Base-by-base conservation (phyloP, 2,797 vertebrate genomes). In the Epinephelus coioides region DNA sequence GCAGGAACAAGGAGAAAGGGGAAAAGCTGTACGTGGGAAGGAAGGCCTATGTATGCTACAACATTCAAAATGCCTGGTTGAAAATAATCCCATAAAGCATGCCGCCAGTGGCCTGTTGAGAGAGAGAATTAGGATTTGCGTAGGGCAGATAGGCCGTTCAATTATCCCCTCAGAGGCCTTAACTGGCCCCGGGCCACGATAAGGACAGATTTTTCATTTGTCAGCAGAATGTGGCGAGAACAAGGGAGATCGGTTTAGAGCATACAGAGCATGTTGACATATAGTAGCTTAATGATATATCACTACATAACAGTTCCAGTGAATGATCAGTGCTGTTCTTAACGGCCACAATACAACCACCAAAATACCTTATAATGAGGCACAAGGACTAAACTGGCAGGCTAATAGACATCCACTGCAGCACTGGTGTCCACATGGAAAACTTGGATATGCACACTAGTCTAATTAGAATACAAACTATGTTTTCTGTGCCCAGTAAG, bases 21-120 rank as follows among this genome's bases (percentile, higher is more conserved):
- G 73, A 60, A 79, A 83, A 81, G 79, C 59, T 55, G 78, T 76
- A 79, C 30, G 47, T 73, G 86, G 84, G 85, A 88, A 83, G 79
- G 89, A 90, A 88, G 86, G 79, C 77, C 88, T 78, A 85, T 92
- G 84, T 85, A 75, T 60, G 77, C 91, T 62, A 75, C 85, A 61
- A 91, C 90, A 86, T 94, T 90, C 82, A 83, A 94, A 94, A 95
- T 92, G 92, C 75, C 88, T 86, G 79, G 69, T 81, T 65, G 86
- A 88, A 91, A 91, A 93, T 95, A 95, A 95, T 95, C 94, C 93
- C 83, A 90, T 85, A 91, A 95, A 95, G 91, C 88, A 92, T 86
- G 91, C 84, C 80, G 56, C 86, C 83, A 67, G 90, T 43, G 15
- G 88, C 88, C 87, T 84, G 90, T 83, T 91, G 87, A 91, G 86